A percentile compares a stretch with the other conserved stretches of the same genome.
Conservation (phyloP, 2,888 invertebrate species). For the Ectemnius continuus region DNA sequence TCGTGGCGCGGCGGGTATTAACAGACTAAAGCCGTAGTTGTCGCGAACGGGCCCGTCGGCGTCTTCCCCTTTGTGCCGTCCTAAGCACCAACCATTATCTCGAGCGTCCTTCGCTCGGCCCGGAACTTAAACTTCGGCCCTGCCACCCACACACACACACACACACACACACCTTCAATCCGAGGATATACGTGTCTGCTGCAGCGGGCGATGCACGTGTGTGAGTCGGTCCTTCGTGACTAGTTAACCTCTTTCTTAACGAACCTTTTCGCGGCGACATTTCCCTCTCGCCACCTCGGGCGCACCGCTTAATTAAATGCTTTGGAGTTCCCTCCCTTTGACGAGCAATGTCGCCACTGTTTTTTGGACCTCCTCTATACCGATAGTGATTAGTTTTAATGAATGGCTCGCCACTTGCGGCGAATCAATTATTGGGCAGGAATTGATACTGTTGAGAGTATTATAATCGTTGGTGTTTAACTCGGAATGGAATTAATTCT, state of each 20-base stretch:
- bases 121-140: constrained; percentile 43
- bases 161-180: constrained; percentile 8
- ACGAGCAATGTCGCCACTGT: no score
- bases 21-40: constrained; percentile 73
- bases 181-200: constrained; percentile 22
- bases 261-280: constrained; percentile 27
- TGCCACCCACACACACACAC: constrained; percentile 14
- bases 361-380: no score
- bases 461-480: no score
- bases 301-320: constrained; percentile 33
- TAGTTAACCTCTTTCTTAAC: constrained; percentile 35
- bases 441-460: no score
- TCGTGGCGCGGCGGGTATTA: constrained; percentile 63
- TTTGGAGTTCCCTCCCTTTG: not conserved
- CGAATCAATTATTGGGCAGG: no score
- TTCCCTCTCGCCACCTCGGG: constrained; percentile 21
- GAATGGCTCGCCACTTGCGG: no score
- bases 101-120: constrained; percentile 39
- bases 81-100: constrained; percentile 66
- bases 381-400: no score
- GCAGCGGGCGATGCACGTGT: constrained; percentile 10
- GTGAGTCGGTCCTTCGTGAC: no score
- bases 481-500: no score
- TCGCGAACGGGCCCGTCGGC: constrained; percentile 38
- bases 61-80: constrained; percentile 58